Conservation (phyloP, 2,888 invertebrate genomes). For the Laspeyria flexula region DNA sequence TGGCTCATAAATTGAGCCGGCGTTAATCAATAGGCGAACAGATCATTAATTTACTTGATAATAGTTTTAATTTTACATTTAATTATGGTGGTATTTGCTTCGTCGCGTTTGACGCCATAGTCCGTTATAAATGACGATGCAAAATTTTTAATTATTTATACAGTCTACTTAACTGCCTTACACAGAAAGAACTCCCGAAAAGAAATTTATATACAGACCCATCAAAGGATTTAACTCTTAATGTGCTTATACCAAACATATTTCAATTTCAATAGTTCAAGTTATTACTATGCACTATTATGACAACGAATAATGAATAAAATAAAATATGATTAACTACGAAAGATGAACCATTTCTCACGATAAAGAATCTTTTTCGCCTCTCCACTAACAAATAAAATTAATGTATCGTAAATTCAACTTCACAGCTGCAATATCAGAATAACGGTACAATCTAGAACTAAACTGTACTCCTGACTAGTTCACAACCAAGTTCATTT, state of each 20-base stretch:
- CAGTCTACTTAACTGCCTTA: no score
- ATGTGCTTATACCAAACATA: no score
- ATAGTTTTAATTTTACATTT: conserved; percentile 13
- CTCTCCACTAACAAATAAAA: not conserved
- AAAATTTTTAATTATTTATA: not conserved
- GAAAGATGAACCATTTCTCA: no score
- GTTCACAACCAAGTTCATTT: not conserved
- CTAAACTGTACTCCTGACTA: not conserved
- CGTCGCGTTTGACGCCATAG: conserved; percentile 1
- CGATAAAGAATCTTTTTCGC: not conserved
- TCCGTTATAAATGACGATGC: conserved; percentile 6
- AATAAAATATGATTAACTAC: no score
- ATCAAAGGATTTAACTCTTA: no score
- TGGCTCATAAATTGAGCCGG: conserved; percentile 6
- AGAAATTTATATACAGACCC: no score
- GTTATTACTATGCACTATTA: no score
- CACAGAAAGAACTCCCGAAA: no score
- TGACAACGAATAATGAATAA: no score
- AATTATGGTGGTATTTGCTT: not conserved
- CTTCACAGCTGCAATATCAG: not conserved
- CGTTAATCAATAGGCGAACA: not conserved
- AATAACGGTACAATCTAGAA: not conserved
- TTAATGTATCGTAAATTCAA: not conserved
- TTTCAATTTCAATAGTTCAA: no score
- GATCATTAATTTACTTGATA: conserved; percentile 16